phyloP scores from a whole-genome alignment of 92 coral and sea anemone genomes.

The Paragorgia papillata region DNA sequence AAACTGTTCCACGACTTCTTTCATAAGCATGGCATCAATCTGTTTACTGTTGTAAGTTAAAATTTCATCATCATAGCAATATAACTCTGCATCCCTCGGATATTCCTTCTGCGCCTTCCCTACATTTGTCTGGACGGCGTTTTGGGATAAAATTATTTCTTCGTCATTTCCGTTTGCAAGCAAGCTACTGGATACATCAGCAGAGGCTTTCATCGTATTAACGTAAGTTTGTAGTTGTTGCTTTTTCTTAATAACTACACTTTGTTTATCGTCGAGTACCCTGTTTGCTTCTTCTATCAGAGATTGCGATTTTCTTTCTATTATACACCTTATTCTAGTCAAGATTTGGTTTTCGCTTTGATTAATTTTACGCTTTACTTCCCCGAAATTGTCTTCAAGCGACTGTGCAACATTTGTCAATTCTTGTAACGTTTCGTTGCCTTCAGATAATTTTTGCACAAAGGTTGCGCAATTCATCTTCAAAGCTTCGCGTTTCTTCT shows the following conservation, averaged over 20 bases:
- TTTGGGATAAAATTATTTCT: slow-evolving; percentile 9
- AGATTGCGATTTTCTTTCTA: slow-evolving; percentile 10
- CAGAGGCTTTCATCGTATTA: neutral
- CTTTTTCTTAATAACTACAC: neutral
- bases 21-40: neutral
- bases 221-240: neutral
- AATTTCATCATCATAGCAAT: neutral
- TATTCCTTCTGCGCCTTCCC: neutral
- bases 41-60: neutral
- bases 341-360: neutral
- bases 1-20: neutral
- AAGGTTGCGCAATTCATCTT: neutral
- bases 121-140: slow-evolving; percentile 11
- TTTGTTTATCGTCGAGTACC: neutral
- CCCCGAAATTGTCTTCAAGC: neutral
- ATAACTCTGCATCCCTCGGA: no score
- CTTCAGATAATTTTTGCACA: neutral
- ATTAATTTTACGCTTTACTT: neutral
- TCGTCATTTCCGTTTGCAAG: slow-evolving; percentile 26
- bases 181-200: neutral
- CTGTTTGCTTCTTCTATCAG: neutral
- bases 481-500: neutral
- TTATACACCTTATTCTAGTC: neutral
- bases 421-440: neutral
- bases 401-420: neutral